Evolutionary conservation across 2,888 invertebrate species (phyloP).

Genomic region (Metacarcinus magister): DNA sequence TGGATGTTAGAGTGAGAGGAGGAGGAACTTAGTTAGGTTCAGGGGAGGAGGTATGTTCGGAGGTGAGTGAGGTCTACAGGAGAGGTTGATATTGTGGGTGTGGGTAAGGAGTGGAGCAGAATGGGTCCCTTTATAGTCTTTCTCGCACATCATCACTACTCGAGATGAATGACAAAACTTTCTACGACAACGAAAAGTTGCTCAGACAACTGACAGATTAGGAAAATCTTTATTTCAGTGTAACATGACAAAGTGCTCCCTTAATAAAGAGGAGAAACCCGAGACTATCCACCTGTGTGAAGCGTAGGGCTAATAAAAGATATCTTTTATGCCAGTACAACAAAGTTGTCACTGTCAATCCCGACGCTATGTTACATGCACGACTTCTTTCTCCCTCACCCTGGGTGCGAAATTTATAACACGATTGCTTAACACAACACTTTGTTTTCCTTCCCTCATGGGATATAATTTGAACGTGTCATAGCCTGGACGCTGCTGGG

Average conservation of each 20-base stretch:
- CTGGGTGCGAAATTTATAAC: not conserved
- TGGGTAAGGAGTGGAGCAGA: not conserved
- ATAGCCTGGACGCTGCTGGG: slow-evolving; percentile 86
- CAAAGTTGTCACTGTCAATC: not conserved
- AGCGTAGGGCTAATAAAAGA: not conserved
- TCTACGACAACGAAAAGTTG: not conserved
- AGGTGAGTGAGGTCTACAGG: not conserved
- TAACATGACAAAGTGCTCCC: not conserved
- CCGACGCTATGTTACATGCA: not conserved
- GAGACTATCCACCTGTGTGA: not conserved
- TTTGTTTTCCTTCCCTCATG: slow-evolving; percentile 45
- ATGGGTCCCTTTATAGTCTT: not conserved
- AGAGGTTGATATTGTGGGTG: not conserved
- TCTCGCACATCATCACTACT: not conserved
- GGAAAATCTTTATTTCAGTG: too few species aligned
- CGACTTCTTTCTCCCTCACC: not conserved
- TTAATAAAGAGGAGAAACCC: not conserved
- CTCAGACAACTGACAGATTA: not conserved
- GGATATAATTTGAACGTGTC: slow-evolving; percentile 71
- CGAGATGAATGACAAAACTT: not conserved
- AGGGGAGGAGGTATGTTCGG: not conserved
- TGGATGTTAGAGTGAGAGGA: not conserved
- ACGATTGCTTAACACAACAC: not conserved
- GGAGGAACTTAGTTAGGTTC: not conserved
- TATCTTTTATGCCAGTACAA: not conserved